Base-by-base conservation (phyloP, 2,113 vertebrate species). In the Odocoileus hemionus region DNA sequence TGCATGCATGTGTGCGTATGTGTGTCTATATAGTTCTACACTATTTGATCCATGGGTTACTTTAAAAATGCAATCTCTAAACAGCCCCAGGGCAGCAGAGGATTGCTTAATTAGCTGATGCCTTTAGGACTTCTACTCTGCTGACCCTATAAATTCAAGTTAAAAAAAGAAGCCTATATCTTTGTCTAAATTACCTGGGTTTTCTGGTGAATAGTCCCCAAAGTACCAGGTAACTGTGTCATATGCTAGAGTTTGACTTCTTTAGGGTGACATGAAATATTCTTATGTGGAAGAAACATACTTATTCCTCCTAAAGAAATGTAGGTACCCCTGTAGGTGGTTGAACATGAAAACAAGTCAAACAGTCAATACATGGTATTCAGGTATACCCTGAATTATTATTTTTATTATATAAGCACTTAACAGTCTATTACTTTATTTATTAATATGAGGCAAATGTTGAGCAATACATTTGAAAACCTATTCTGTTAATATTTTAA, bases 81-180 rank as follows among this genome's bases (percentile, higher is more conserved):
- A 52, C 9, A 89, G 47, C 45, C 12, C 30, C 58, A 54, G 39
- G 3, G 25, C 82, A 78, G 47, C 8, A 78, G 43, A 97, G n/a
- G 64, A 90, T 60, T 90, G 57, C 45, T 93, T 96, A 93, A 93
- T 97, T 95, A 97, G 52, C 45, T 45, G 30, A 86, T 86, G 61
- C 61, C 83, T 96, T 57, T 87, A 91, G 43, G 64, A 94, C 21
- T 61, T 92, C 43, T 25, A 92, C 84, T 96, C 23, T 90, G 33
- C 45, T 95, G 70, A 92, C 58, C 83, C 39, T 67, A 43, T 86
- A 89, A 97, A 86, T 92, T 94, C 33, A 97, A 67, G 30, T 64
- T 86, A 21, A 54, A 95, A 61, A 70, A 89, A 74, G 80, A 64
- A 96, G 45, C 5, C 50, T 12, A 16, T 86, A 30, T 50, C 36